These are phyloP conservation scores for Rhingia campestris DNA, from an alignment of 2,888 invertebrate species.

Conservation along the genomic window DNA sequence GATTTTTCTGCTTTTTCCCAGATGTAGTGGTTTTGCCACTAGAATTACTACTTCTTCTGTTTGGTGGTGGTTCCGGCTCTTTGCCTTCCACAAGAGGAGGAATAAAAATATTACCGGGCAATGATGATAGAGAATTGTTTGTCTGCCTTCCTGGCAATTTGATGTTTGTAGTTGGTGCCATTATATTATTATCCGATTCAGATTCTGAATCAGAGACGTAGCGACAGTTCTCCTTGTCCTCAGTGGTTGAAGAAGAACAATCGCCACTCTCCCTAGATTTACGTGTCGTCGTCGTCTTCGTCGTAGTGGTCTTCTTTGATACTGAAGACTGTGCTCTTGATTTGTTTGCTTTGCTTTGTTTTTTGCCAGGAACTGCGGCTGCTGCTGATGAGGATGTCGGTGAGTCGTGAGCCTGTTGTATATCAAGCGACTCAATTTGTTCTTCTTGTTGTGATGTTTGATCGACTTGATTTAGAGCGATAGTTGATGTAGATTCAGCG, in stretches of 20 bases:
- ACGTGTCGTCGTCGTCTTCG: conserved; percentile 31
- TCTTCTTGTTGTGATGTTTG: conserved; percentile 74
- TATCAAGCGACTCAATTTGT: conserved; percentile 55
- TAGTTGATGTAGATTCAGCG: conserved; percentile 61
- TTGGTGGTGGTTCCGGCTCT: conserved; percentile 56
- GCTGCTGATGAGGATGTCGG: neutral
- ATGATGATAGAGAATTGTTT: conserved; percentile 92
- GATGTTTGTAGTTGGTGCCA: conserved; percentile 82
- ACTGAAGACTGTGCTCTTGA: conserved; percentile 34
- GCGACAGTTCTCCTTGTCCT: conserved; percentile 68
- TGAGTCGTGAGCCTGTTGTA: conserved; percentile 19
- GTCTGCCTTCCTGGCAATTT: conserved; percentile 89
- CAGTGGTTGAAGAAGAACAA: conserved; percentile 69
- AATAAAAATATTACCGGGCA: conserved; percentile 92
- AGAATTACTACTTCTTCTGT: conserved; percentile 50
- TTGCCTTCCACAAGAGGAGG: conserved; percentile 79
- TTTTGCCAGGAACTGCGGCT: neutral
- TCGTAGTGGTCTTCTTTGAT: neutral
- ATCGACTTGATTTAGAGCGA: conserved; percentile 64
- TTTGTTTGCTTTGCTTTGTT: conserved; percentile 47
- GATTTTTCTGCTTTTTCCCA: conserved; percentile 67
- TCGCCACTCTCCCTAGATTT: conserved; percentile 54
- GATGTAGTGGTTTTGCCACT: conserved; percentile 44
- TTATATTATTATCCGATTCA: conserved; percentile 75
- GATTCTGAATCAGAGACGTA: conserved; percentile 67